Conservation (phyloP, 2,888 invertebrate genomes). For the Anorthoa munda region DNA sequence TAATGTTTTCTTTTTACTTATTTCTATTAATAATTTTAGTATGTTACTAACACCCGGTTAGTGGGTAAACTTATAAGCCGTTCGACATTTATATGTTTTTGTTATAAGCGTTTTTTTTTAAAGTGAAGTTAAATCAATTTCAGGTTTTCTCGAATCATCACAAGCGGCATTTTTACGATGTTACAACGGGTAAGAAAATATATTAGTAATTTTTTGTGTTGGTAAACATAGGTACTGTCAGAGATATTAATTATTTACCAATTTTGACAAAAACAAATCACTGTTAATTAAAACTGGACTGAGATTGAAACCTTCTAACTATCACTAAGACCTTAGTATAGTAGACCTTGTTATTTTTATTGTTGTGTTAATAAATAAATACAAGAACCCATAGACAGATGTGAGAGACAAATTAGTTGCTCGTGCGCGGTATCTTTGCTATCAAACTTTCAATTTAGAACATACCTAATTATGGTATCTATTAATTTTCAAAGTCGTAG, state of each 20-base stretch:
- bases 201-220: neutral
- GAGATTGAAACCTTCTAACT: too few species aligned
- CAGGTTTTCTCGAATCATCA: slow-evolving; percentile 71
- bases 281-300: too few species aligned
- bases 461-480: too few species aligned
- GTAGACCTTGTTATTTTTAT: too few species aligned
- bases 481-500: too few species aligned
- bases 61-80: neutral
- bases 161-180: slow-evolving; percentile 80
- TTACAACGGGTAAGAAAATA: slow-evolving; percentile 79
- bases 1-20: neutral
- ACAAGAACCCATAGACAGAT: too few species aligned
- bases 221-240: neutral
- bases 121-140: slow-evolving; percentile 14
- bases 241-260: neutral
- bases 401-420: too few species aligned
- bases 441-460: too few species aligned
- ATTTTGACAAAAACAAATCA: too few species aligned
- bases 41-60: neutral
- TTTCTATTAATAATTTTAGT: neutral
- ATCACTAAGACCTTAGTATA: too few species aligned
- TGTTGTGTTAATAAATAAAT: neutral
- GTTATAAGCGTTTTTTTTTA: neutral
- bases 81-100: neutral
- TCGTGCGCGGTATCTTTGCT: too few species aligned